A percentile compares a stretch with the other conserved stretches of the same genome.
phyloP scores from a whole-genome alignment of 2,113 vertebrate genomes.

The Gopherus evgoodei region DNA sequence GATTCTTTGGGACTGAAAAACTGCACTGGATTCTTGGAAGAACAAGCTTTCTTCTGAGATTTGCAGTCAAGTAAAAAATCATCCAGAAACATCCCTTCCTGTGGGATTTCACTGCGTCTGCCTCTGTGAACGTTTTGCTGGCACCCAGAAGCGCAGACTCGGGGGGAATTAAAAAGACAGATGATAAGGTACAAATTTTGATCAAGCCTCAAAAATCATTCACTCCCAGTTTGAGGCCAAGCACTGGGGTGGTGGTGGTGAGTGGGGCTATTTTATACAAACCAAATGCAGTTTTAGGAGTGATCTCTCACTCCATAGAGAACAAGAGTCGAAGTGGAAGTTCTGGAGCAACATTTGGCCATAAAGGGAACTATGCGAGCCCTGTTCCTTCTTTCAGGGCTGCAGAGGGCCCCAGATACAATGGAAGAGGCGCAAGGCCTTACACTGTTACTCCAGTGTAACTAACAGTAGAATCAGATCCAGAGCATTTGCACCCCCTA shows the following conservation, averaged over 20 bases:
- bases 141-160: not conserved
- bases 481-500: accelerated
- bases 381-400: not conserved
- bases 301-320: not conserved
- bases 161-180: not conserved
- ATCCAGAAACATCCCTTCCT: not conserved
- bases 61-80: not conserved
- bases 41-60: not conserved
- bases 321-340: not conserved
- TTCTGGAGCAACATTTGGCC: not conserved
- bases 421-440: not conserved
- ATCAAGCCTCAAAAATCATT: not conserved
- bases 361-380: not conserved
- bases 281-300: not conserved
- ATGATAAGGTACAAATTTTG: not conserved
- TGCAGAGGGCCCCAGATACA: not conserved
- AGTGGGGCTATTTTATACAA: not conserved
- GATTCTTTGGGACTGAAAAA: not conserved
- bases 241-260: not conserved
- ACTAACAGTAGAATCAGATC: accelerated
- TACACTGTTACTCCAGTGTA: accelerated
- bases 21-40: not conserved
- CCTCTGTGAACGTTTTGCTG: not conserved
- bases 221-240: not conserved
- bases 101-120: not conserved